A percentile compares a stretch with the other conserved stretches of the same genome.
Evolutionary conservation across 1,140 invertebrate genomes (phyloP).

Genomic region (Coenobita brevimanus): DNA sequence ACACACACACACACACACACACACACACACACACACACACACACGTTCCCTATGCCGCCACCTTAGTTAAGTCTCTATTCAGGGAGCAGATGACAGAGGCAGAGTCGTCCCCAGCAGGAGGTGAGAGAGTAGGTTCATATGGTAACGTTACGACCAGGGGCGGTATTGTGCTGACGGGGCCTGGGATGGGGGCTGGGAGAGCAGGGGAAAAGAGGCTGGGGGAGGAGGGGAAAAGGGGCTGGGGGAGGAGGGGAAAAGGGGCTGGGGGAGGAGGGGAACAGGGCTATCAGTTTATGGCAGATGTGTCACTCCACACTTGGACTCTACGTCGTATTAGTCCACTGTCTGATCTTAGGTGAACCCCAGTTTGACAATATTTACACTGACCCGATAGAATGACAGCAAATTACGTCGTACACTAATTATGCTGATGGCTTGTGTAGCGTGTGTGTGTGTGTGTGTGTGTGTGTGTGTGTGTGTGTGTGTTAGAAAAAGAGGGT

Average conservation of each 20-base stretch:
- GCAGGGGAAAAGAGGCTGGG: too few species aligned
- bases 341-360: too few species aligned
- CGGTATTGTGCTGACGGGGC: not conserved
- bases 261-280: not conserved
- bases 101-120: not conserved
- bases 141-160: slow-evolving; percentile 2
- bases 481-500: too few species aligned
- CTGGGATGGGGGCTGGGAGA: too few species aligned
- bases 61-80: slow-evolving; percentile 22
- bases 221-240: too few species aligned
- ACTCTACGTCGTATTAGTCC: too few species aligned
- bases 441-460: not conserved
- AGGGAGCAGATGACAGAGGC: not conserved
- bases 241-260: not conserved
- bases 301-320: not conserved
- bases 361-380: too few species aligned
- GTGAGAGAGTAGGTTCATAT: slow-evolving; percentile 21
- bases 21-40: not conserved
- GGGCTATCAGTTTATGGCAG: not conserved
- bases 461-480: not conserved
- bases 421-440: too few species aligned
- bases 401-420: too few species aligned
- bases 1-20: too few species aligned
- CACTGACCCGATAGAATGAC: too few species aligned
- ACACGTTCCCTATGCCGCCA: not conserved